Evolutionary conservation across 2,888 invertebrate genomes (phyloP).

Genomic region (Rhopalosiphum nymphaeae): DNA sequence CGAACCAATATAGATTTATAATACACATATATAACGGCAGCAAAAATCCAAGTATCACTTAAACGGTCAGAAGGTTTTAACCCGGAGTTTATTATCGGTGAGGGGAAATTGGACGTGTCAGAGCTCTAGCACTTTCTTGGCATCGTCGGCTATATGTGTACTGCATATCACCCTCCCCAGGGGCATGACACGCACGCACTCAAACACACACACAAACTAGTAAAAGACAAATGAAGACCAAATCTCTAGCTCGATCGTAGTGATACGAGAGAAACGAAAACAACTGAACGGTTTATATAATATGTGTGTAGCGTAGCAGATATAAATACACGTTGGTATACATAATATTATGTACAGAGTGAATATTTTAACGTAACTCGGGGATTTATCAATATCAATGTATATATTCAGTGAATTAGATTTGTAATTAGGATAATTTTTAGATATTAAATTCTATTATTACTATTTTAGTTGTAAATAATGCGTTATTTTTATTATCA

Average conservation of each 20-base stretch:
- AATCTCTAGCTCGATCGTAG: neutral
- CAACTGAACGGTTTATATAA: neutral
- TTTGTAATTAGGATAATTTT: neutral
- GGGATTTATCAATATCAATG: neutral
- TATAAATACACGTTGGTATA: neutral
- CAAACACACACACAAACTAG: neutral
- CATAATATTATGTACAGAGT: neutral
- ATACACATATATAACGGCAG: neutral
- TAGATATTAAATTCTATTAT: neutral
- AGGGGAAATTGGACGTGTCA: neutral
- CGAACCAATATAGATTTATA: neutral
- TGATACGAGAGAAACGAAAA: neutral
- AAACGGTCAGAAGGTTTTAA: neutral
- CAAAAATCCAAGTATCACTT: constrained; percentile 18
- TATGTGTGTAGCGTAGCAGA: neutral
- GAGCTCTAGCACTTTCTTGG: neutral
- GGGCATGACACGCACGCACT: neutral
- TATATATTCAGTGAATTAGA: neutral
- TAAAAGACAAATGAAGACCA: neutral
- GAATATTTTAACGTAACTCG: neutral
- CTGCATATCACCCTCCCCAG: neutral
- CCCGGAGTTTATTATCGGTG: neutral
- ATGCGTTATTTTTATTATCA: neutral
- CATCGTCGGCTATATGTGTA: neutral
- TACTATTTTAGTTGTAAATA: neutral